These are phyloP conservation scores for Prochilodus magdalenae DNA, from an alignment of 2,113 vertebrate species.

Conservation along the genomic window DNA sequence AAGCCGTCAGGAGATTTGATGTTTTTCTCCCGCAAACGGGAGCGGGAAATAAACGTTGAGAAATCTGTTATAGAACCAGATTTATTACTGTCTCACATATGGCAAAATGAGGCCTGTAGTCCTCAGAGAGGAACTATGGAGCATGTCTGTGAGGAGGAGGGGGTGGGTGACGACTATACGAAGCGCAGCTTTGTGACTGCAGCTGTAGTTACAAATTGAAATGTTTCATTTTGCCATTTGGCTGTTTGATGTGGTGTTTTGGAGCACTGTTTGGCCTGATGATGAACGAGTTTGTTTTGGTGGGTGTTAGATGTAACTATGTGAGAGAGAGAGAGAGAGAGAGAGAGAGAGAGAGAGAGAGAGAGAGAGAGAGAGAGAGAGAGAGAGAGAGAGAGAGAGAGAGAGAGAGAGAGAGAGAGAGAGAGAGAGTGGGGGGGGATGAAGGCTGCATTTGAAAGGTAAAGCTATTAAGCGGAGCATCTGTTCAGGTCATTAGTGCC, in stretches of 20 bases:
- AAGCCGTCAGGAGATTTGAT: conserved; percentile 20
- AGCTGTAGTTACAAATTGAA: conserved; percentile 6
- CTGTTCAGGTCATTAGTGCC: conserved; percentile 54
- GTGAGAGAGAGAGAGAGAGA: conserved; percentile 2
- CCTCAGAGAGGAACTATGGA: background rate
- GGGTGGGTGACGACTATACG: too few species aligned
- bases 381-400: background rate
- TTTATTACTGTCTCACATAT: background rate
- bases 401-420: background rate
- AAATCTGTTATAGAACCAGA: conserved; percentile 21
- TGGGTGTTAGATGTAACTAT: conserved; percentile 30
- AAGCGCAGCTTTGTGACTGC: background rate
- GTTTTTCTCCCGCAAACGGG: background rate
- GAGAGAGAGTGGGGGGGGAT: background rate
- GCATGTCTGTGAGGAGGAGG: background rate
- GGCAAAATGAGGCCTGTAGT: background rate
- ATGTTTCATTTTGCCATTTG: conserved; percentile 27
- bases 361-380: background rate
- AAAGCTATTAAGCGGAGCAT: conserved; percentile 56
- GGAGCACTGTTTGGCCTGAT: conserved; percentile 12
- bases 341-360: background rate
- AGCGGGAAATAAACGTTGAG: background rate
- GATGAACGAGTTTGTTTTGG: conserved; percentile 23
- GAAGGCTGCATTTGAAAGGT: conserved; percentile 45
- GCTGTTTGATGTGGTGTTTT: background rate